Evolutionary conservation across 1,140 invertebrate genomes (phyloP).

Genomic region (Hycleus cichorii): DNA sequence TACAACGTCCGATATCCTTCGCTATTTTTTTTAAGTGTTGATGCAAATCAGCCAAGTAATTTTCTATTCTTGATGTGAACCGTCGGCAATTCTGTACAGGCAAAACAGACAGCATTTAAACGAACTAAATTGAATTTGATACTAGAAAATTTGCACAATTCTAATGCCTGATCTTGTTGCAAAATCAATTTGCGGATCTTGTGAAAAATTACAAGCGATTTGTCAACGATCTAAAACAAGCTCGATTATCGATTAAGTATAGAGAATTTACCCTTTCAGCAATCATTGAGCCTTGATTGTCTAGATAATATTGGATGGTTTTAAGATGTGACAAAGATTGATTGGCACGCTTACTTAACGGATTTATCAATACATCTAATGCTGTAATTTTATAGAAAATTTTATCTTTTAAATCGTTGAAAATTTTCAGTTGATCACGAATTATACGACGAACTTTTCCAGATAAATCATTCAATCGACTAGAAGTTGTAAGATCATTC

Average conservation of each 20-base stretch:
- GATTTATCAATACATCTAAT: constrained; percentile 61
- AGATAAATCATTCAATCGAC: constrained; percentile 57
- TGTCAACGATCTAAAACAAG: background rate
- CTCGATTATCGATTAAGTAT: background rate
- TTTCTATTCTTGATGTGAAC: constrained; percentile 50
- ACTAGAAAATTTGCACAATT: too few relatives aligned
- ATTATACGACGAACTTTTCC: constrained; percentile 56
- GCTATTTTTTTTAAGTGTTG: constrained; percentile 48
- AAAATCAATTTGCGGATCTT: too few relatives aligned
- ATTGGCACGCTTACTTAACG: constrained; percentile 59
- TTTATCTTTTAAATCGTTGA: constrained; percentile 61
- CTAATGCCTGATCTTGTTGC: too few relatives aligned
- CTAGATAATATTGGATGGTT: constrained; percentile 61
- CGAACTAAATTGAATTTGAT: constrained; percentile 13
- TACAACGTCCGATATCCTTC: constrained; percentile 58
- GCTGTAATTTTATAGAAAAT: constrained; percentile 67
- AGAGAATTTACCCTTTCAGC: constrained; percentile 19
- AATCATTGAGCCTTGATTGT: constrained; percentile 51
- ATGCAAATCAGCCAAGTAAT: constrained; percentile 21
- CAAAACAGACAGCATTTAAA: constrained; percentile 7
- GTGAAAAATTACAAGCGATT: too few relatives aligned
- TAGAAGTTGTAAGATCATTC: constrained; percentile 55
- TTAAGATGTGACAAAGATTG: constrained; percentile 64
- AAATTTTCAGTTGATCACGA: constrained; percentile 53
- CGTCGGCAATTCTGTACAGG: constrained; percentile 51